phyloP scores from a whole-genome alignment of 2,797 vertebrate species.

The Xenentodon cancila region DNA sequence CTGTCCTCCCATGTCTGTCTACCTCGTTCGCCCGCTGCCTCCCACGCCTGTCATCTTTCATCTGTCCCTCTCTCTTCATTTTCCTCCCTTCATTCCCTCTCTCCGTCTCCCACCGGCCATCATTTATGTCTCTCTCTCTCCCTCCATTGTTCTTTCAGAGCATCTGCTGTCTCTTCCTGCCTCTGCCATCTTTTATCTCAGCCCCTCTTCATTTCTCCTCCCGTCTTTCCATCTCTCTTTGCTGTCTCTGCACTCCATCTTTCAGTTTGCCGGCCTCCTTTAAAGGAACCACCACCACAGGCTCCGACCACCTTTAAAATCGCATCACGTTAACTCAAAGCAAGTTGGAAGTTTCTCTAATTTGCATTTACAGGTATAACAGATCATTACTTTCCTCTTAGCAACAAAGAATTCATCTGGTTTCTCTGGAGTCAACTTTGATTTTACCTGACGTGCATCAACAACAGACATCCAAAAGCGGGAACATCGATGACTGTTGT shows the following conservation, averaged over 20 bases:
- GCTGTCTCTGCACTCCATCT: conserved; percentile 57
- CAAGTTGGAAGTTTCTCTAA: neutral
- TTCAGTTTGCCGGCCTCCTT: conserved; percentile 20
- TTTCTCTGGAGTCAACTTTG: too few relatives aligned
- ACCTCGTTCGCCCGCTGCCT: conserved; percentile 48
- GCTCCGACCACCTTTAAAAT: neutral
- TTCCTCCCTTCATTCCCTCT: conserved; percentile 50
- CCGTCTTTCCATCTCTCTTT: conserved; percentile 24
- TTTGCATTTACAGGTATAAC: too few relatives aligned
- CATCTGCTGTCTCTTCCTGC: conserved; percentile 58
- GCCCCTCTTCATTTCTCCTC: conserved; percentile 40
- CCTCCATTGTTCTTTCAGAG: conserved; percentile 67
- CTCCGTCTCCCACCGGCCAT: conserved; percentile 60
- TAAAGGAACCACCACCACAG: conserved; percentile 39
- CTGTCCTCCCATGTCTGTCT: conserved; percentile 30
- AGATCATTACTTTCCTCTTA: too few relatives aligned
- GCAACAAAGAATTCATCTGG: too few relatives aligned
- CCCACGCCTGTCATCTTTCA: conserved; percentile 74
- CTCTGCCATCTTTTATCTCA: conserved; percentile 56
- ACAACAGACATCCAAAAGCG: too few relatives aligned
- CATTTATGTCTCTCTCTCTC: conserved; percentile 60
- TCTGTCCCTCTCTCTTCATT: conserved; percentile 63
- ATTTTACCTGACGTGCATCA: too few relatives aligned
- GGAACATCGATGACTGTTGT: too few relatives aligned
- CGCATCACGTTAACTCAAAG: neutral